Evolutionary conservation across 2,797 vertebrate genomes (phyloP).

Genomic region (Lepilemur ruficaudatus): DNA sequence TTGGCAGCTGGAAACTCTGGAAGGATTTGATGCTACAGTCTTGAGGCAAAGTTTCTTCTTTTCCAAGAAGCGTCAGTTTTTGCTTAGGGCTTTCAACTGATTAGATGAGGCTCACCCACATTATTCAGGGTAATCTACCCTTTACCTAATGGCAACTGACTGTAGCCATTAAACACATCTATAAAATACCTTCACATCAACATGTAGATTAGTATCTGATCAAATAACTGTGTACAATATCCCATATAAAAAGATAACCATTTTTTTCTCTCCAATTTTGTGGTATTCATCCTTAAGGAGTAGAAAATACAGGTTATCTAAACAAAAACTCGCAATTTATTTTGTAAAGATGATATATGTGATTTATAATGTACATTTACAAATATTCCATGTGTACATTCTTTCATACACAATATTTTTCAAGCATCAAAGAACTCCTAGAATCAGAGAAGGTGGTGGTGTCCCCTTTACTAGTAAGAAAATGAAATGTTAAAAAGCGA

Average conservation of each 20-base stretch:
- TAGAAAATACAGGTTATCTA: not conserved
- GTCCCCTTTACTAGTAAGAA: not conserved
- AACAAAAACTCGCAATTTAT: not conserved
- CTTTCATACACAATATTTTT: not conserved
- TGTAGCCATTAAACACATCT: not conserved
- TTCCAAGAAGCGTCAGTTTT: not conserved
- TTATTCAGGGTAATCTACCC: not conserved
- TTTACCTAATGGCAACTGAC: not conserved
- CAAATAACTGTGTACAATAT: not conserved
- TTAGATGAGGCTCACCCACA: not conserved
- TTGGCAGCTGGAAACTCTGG: not conserved
- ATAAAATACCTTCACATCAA: not conserved
- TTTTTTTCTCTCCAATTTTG: not conserved
- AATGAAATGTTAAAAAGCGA: not conserved
- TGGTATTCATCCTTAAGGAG: not conserved
- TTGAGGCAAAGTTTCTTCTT: not conserved
- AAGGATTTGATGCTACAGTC: not conserved
- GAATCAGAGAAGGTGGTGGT: not conserved
- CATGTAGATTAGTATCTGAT: not conserved
- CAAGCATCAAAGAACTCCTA: not conserved
- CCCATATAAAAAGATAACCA: no score
- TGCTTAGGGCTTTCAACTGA: not conserved
- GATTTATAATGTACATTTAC: not conserved
- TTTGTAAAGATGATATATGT: not conserved
- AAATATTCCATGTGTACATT: not conserved